A percentile compares a stretch with the other conserved stretches of the same genome.
phyloP scores from a whole-genome alignment of 2,113 vertebrate species.

The Syngnathus typhle region DNA sequence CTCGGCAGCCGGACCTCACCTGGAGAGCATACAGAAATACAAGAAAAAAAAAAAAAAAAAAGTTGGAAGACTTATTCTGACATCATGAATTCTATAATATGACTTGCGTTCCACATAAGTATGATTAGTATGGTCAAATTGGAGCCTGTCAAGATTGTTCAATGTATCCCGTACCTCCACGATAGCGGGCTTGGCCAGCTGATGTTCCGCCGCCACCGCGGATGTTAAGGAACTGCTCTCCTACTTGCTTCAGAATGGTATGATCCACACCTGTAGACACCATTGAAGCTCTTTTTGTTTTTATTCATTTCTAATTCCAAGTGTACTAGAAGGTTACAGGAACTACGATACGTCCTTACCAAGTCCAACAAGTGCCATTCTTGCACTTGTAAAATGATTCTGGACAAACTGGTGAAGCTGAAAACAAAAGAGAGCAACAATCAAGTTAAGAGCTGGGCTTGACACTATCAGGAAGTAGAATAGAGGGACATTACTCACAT shows the following conservation, averaged over 20 bases:
- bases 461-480: background rate
- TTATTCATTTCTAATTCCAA: background rate
- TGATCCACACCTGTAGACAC: conserved; percentile 81
- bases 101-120: too few relatives aligned
- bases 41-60: background rate
- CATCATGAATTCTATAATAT: too few relatives aligned
- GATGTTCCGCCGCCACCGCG: conserved; percentile 80
- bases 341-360: conserved; percentile 66
- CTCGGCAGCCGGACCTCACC: conserved; percentile 81
- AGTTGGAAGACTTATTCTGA: background rate
- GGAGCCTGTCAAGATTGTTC: background rate
- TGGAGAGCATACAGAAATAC: conserved; percentile 33
- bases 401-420: conserved; percentile 73
- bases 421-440: background rate
- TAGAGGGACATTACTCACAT: conserved; percentile 67
- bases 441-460: background rate
- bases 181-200: conserved; percentile 76
- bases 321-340: background rate
- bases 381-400: conserved; percentile 80
- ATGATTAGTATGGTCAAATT: too few relatives aligned
- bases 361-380: conserved; percentile 92
- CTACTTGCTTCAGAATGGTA: conserved; percentile 81
- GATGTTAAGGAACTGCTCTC: conserved; percentile 93
- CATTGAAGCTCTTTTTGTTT: background rate
- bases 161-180: conserved; percentile 74